Evolutionary conservation across 53 echinoderm and acorn worm genomes (phyloP), one percentile per base, ranked within the genome.

Genomic region (Pentamera pediparva): DNA sequence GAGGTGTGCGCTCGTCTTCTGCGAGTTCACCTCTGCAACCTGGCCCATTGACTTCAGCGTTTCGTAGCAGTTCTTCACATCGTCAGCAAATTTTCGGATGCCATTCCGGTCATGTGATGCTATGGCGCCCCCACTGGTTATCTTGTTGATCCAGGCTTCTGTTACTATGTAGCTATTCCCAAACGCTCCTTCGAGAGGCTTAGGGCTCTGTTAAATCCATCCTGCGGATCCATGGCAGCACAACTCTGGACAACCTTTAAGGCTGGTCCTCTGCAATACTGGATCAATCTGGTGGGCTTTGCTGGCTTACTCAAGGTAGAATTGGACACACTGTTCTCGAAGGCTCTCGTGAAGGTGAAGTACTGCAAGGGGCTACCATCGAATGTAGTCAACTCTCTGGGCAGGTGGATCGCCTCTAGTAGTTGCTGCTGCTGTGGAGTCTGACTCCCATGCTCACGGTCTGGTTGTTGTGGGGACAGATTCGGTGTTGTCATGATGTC

Each of bases 321-420:
- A 13, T 24, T 77, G 26, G 80, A 84, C 17, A 85, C 85, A 61
- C 84, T 76, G 47, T 85, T 80, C 50, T 85, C 57, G 51, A 89
- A 89, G 31, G 81, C 57, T 24, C 82, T 17, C 49, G 67, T 77
- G 29, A 85, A 89, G 8, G 55, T 54, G 56, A 61, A 64, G 36
- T 61, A 84, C 56, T 89, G 61, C 67, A 85, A 37, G 0, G 82
- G 82, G 38, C 81, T 69, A 2, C 85, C 89, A 11, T 81, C 77
- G 38, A 70, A 89, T 0, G 63, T 52, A 26, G 36, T 51, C n/a
- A 78, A 24, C 64, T 78, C 78, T 2, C 55, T 64, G 4, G 78
- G 78, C 0, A 78, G 74, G 47, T 74, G 79, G 18, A 85, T 36
- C 6, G 64, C 55, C 37, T 74, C 79, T 7, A 85, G 19, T 43